phyloP scores from a whole-genome alignment of 1,140 invertebrate genomes.

The Lethrus apterus region DNA sequence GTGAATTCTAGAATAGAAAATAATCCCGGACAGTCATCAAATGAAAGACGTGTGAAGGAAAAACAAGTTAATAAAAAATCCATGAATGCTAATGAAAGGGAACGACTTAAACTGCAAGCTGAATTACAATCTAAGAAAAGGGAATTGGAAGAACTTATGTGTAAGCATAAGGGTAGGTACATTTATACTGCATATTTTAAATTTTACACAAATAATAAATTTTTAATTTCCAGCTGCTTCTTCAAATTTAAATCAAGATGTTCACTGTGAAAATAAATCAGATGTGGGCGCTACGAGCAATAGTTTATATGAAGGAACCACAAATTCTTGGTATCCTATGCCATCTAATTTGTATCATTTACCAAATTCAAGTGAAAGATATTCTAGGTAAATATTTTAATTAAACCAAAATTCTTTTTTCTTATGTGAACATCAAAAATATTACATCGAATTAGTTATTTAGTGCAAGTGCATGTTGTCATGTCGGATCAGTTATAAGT shows the following conservation, averaged over 20 bases:
- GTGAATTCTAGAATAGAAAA: conserved; percentile 12
- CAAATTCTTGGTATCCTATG: conserved; percentile 19
- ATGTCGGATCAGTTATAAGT: no score
- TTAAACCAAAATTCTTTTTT: background rate
- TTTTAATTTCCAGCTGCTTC: conserved; percentile 26
- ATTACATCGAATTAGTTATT: no score
- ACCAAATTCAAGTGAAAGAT: conserved; percentile 24
- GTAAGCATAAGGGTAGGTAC: conserved; percentile 41
- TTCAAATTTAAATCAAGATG: conserved; percentile 38
- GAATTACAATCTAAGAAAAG: conserved; percentile 39
- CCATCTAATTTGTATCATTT: conserved; percentile 5
- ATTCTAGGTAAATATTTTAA: conserved; percentile 26
- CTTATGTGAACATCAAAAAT: no score
- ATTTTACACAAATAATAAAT: background rate
- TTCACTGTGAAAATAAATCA: conserved; percentile 31
- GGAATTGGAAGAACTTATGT: conserved; percentile 42
- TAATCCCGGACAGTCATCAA: conserved; percentile 14
- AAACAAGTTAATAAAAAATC: conserved; percentile 36
- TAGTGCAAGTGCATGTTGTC: no score
- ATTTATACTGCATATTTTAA: background rate
- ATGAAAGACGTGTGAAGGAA: conserved; percentile 19
- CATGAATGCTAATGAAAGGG: conserved; percentile 23
- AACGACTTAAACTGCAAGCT: conserved; percentile 30
- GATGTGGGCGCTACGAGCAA: conserved; percentile 20
- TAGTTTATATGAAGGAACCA: conserved; percentile 13